Evolutionary conservation across 2,888 invertebrate species (phyloP), one percentile per base, ranked within the genome.

Genomic region (Morpho achilles): DNA sequence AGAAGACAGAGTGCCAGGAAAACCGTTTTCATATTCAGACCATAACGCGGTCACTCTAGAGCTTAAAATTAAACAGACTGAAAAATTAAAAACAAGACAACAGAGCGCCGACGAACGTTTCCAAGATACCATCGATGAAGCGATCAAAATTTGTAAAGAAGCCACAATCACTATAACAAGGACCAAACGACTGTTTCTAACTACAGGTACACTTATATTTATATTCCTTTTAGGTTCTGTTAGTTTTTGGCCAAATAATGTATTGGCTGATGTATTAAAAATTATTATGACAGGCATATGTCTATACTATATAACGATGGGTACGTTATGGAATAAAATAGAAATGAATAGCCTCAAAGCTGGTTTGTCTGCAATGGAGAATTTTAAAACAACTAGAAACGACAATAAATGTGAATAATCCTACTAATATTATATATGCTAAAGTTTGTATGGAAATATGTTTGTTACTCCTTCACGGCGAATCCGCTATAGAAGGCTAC

Each of bases 31-130:
- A 70, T 97, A 94, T 82, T 97, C 98, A 0, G 98, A 98, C 80
- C 98, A 98, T 79, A 97, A 98, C 83, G 97, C 96, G 9, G 94
- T 98, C 7, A 83, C 92, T 61, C 92, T 95, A 7, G 92, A 87
- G 67, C 58, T 93, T 7, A 69, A 68, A 41, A 50, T 87, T 0
- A 77, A 67, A 57, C 68, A 68, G 9, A 67, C 67, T 7, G 61
- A 61, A 22, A 76, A 73, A 57, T 50, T 49, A 0, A 61, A 54
- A 6, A 58, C 69, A 56, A 71, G 68, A 10, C 69, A 75, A 53
- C 52, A 72, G 8, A 75, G 69, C 57, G 74, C 69, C 45, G 72
- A 76, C 32, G 66, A 69, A 9, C 59, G 65, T 0, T 69, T 78
- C 46, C 74, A 82, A 68, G 76, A 75, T 59, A 87, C 90, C 0